Conservation (phyloP, 1,140 invertebrate species). For the Lordiphosa clarofinis region DNA sequence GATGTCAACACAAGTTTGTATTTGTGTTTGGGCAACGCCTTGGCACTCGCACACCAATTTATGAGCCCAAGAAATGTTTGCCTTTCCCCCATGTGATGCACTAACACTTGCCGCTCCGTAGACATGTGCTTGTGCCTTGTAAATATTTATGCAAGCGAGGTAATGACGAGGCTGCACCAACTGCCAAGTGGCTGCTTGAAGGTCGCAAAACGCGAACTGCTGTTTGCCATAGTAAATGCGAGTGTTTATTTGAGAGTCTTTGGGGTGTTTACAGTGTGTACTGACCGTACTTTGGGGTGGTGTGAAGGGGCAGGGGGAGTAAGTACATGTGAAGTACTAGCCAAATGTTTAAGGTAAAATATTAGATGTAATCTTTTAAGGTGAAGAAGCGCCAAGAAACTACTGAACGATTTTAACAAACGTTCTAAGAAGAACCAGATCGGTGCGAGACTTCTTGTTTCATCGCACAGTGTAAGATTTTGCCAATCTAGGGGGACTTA, state of each 20-base stretch:
- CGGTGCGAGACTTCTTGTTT: no score
- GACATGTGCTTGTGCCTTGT: slow-evolving; percentile 39
- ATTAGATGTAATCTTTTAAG: no score
- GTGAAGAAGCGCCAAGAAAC: no score
- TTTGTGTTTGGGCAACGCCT: slow-evolving; percentile 43
- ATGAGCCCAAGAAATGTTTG: slow-evolving; percentile 38
- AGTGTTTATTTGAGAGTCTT: slow-evolving; percentile 28
- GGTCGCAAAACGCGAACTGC: slow-evolving; percentile 31
- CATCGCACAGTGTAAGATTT: no score
- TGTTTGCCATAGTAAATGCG: slow-evolving; percentile 30
- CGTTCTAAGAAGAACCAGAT: no score
- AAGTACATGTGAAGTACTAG: no score
- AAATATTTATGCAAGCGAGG: slow-evolving; percentile 66
- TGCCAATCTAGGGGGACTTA: no score
- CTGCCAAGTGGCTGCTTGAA: slow-evolving; percentile 47
- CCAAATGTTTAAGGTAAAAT: no score
- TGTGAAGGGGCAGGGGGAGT: no score
- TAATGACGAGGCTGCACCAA: slow-evolving; percentile 59
- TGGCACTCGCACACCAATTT: slow-evolving; percentile 43
- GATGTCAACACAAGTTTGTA: slow-evolving; percentile 37
- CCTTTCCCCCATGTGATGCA: slow-evolving; percentile 1
- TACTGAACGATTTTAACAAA: no score
- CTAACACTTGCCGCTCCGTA: slow-evolving; percentile 2
- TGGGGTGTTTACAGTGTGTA: slow-evolving; percentile 33
- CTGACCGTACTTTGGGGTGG: no score